These are phyloP conservation scores for Octomys mimax DNA, from an alignment of 2,797 vertebrate genomes.

Conservation along the genomic window DNA sequence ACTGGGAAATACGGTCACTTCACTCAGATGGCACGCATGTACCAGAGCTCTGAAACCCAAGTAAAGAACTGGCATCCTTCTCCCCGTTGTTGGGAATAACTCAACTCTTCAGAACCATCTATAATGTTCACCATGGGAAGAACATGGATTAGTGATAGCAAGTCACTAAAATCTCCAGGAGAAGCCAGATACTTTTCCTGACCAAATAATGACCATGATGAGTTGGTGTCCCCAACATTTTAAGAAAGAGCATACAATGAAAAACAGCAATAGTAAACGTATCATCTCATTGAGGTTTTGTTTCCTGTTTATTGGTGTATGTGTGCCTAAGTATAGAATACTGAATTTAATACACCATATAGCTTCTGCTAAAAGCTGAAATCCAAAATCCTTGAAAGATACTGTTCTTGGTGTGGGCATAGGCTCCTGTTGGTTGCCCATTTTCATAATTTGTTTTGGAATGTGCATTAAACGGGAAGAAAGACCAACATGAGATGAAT, in stretches of 20 bases:
- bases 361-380: neutral
- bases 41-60: conserved; percentile 17
- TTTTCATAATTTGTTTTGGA: neutral
- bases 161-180: neutral
- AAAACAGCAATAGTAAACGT: neutral
- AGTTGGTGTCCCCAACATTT: neutral
- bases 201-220: neutral
- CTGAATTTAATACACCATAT: neutral
- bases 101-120: neutral
- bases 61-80: neutral
- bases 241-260: neutral
- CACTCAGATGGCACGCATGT: neutral
- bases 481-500: neutral
- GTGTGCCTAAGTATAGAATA: neutral
- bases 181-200: neutral
- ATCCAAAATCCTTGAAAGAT: neutral
- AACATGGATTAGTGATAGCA: neutral
- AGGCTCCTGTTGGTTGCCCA: neutral
- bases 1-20: neutral
- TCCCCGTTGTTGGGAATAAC: neutral
- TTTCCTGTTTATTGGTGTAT: neutral
- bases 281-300: neutral
- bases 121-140: neutral
- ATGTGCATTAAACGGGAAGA: neutral
- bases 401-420: neutral